Evolutionary conservation across 2,797 vertebrate species (phyloP), one percentile per base, ranked within the genome.

Genomic region (Peromyscus nudipes): DNA sequence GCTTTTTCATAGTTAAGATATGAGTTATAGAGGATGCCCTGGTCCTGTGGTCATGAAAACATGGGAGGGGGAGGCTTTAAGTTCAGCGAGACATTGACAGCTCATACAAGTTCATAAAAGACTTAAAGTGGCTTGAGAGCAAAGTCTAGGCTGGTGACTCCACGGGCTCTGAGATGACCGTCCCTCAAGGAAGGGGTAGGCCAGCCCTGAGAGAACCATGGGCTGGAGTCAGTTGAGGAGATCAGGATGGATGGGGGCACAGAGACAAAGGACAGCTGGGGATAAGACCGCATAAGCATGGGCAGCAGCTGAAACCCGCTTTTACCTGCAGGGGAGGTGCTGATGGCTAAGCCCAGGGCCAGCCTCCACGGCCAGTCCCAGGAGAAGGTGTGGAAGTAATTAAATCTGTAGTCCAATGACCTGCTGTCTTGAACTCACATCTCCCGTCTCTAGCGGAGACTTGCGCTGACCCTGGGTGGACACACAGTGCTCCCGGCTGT

Each of bases 311-410:
- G 76, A 40, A 13, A 25, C 29, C 34, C 27, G 0, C 19, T 16
- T 19, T 17, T 2, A 4, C 3, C 6, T 4, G 2, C 19, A 9
- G n/a, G 11, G 14, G 10, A 19, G 1, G 9, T 1, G 3, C 40
- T n/a, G n/a, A 43, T 1, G 13, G 75, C 34, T 16, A 43, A 55
- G 19, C 31, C 77, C 31, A 43, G 1, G 11, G 2, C 3, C 27
- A 34, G 37, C 2, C 6, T 4, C 10, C 1, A 1, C 16, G 3
- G 29, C 4, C 1, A 17, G 73, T 1, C 1, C 1, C 0, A 34
- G 21, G 69, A 75, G 37, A 21, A 62, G 23, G 40, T 4, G 5
- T 0, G 5, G 62, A 17, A 79, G 9, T 64, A 40, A 19, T 31
- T 37, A 19, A 60, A n/a, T 21, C 57, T 11, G 3, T 1, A 2